Conservation (phyloP, 2,888 invertebrate species). For the Acleris sparsana region DNA sequence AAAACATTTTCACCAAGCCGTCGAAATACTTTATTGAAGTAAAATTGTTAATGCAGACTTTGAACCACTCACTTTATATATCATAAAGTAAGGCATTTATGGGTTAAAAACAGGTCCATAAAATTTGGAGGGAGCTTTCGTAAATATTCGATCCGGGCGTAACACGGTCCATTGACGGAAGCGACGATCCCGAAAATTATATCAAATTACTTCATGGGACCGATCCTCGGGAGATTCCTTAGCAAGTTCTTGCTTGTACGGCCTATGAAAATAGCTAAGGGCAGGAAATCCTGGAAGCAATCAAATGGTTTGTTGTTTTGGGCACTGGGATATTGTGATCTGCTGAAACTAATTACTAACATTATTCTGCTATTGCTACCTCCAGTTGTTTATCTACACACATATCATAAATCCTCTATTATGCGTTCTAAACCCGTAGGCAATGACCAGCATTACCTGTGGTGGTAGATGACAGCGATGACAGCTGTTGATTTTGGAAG, state of each 20-base stretch:
- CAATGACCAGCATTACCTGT: no score
- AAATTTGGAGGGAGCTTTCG: conserved; percentile 42
- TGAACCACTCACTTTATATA: neutral
- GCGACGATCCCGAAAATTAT: conserved; percentile 61
- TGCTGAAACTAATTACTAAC: neutral
- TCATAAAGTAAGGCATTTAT: conserved; percentile 39
- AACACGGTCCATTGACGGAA: conserved; percentile 55
- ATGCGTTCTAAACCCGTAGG: no score
- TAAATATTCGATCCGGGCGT: conserved; percentile 48
- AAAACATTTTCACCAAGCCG: neutral
- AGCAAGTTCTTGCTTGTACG: neutral
- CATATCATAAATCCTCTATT: no score
- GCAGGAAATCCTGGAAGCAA: neutral
- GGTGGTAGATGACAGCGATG: no score
- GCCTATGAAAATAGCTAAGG: conserved; percentile 4
- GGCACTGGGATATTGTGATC: neutral
- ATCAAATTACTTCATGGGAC: conserved; percentile 51
- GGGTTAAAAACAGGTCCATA: conserved; percentile 52
- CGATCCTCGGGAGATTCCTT: neutral
- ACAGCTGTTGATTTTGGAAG: no score
- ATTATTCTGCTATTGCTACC: neutral
- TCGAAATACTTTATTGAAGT: neutral
- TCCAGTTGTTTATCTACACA: no score
- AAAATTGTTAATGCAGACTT: conserved; percentile 33
- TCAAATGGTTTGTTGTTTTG: conserved; percentile 1